Conservation (phyloP, 1,140 invertebrate species). For the Ceratitis capitata region DNA sequence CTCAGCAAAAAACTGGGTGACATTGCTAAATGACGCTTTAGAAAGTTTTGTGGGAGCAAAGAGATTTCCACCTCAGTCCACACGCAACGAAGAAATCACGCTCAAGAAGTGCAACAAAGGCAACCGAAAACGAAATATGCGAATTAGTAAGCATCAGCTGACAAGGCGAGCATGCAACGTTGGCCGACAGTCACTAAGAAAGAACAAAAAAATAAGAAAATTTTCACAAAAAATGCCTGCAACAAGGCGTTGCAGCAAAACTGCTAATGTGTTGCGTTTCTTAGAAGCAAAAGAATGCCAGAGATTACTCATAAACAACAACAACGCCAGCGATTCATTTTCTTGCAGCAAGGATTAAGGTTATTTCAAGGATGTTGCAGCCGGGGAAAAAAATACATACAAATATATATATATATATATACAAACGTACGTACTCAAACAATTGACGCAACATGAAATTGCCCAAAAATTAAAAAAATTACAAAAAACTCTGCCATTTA, state of each 20-base stretch:
- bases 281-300: background rate
- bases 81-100: background rate
- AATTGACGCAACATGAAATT: background rate
- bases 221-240: background rate
- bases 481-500: background rate
- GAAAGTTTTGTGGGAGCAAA: background rate
- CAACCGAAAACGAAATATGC: background rate
- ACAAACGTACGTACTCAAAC: background rate
- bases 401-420: background rate
- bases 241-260: background rate
- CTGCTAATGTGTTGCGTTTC: background rate
- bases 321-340: conserved; percentile 50
- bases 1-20: background rate
- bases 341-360: conserved; percentile 62
- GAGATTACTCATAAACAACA: background rate
- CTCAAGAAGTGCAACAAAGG: too few relatives aligned
- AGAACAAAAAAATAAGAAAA: background rate
- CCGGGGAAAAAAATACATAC: background rate
- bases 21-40: background rate
- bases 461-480: background rate
- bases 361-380: conserved; percentile 61
- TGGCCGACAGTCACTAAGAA: background rate
- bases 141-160: background rate
- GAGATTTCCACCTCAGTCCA: background rate
- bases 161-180: conserved; percentile 3